Percentiles rank a stretch among this genome's conserved stretches.
Conservation (phyloP, 1,140 invertebrate genomes). For the Trichonephila clavipes region DNA sequence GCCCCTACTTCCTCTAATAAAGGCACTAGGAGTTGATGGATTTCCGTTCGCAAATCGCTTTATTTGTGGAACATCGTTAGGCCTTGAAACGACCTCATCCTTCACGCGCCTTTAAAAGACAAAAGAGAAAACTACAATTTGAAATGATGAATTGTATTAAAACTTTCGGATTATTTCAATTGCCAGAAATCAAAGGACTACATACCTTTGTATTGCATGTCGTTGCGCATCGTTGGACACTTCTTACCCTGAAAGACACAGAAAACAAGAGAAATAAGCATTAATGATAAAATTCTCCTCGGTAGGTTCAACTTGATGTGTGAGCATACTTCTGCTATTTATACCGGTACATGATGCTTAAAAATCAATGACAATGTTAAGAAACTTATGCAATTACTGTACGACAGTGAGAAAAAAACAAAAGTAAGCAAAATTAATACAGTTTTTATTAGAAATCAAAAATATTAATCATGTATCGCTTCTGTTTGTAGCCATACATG, state of each 20-base stretch:
- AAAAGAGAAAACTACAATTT: slow-evolving; percentile 57
- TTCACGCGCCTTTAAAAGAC: slow-evolving; percentile 55
- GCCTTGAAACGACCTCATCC: slow-evolving; percentile 55
- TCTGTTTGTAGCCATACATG: too few species aligned
- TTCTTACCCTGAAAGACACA: slow-evolving; percentile 54
- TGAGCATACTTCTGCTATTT: too few species aligned
- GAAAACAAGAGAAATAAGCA: neutral
- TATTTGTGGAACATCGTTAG: slow-evolving; percentile 72
- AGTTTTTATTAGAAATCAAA: too few species aligned
- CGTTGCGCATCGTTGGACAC: slow-evolving; percentile 77
- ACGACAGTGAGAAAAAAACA: too few species aligned
- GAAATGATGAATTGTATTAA: slow-evolving; percentile 55
- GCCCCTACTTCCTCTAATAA: slow-evolving; percentile 56
- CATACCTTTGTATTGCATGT: slow-evolving; percentile 76
- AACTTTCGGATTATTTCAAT: neutral
- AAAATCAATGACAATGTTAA: too few species aligned
- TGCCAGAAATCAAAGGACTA: slow-evolving; percentile 30
- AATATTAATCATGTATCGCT: too few species aligned
- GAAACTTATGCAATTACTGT: too few species aligned
- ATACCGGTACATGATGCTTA: too few species aligned
- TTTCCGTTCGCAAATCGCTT: slow-evolving; percentile 72
- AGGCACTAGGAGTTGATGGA: slow-evolving; percentile 59
- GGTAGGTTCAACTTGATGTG: too few species aligned
- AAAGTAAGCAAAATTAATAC: too few species aligned
- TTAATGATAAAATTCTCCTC: neutral